Evolutionary conservation across 2,797 vertebrate species (phyloP).

Genomic region (Poecilia velifera): DNA sequence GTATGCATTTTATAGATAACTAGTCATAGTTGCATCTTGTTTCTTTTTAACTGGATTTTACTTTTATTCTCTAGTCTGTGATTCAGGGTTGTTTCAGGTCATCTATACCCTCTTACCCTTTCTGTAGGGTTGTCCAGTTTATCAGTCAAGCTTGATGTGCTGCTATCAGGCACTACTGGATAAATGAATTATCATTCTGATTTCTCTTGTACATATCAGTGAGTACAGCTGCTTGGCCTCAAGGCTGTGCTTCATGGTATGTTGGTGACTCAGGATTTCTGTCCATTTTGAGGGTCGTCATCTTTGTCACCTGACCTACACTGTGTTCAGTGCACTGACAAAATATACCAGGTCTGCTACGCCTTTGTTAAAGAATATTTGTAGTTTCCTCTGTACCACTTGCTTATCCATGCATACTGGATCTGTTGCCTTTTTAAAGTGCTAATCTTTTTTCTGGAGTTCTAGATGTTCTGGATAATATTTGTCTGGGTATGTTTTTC

Average conservation of each 20-base stretch:
- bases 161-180: conserved; percentile 34
- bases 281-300: conserved; percentile 58
- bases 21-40: conserved; percentile 10
- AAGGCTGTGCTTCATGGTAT: conserved; percentile 40
- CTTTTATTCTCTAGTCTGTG: conserved; percentile 44
- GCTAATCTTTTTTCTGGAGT: conserved; percentile 21
- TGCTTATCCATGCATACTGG: conserved; percentile 13
- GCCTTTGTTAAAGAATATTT: conserved; percentile 33
- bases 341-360: conserved; percentile 33
- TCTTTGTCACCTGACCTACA: conserved; percentile 69
- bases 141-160: conserved; percentile 48
- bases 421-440: conserved; percentile 49
- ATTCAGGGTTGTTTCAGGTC: conserved; percentile 76
- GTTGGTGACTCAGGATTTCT: conserved; percentile 73
- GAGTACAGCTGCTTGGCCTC: conserved; percentile 47
- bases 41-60: conserved; percentile 36
- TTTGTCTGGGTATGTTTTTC: conserved; percentile 48
- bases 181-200: conserved; percentile 48
- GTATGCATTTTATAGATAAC: conserved; percentile 30
- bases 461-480: conserved; percentile 35
- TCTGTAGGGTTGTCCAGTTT: conserved; percentile 19
- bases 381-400: conserved; percentile 25
- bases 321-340: conserved; percentile 67
- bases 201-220: conserved; percentile 53
- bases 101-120: conserved; percentile 54